Percentiles rank a stretch among this genome's conserved stretches.
Conservation (phyloP, 2,888 invertebrate species). For the Plebejus melissa region DNA sequence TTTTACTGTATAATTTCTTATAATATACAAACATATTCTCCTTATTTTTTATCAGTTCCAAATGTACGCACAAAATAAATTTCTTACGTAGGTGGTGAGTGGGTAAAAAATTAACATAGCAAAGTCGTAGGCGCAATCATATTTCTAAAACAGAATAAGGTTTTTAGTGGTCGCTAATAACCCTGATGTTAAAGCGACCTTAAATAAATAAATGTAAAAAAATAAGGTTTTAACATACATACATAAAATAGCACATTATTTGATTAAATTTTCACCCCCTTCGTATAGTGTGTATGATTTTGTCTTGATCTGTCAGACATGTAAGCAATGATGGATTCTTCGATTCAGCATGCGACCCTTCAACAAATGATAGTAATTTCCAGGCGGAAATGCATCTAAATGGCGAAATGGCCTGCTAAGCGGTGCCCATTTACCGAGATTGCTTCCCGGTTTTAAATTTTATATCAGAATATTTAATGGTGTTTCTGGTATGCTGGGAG, state of each 20-base stretch:
- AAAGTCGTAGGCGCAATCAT: no score
- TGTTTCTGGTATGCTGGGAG: constrained; percentile 37
- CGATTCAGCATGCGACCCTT: constrained; percentile 58
- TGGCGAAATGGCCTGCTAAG: constrained; percentile 72
- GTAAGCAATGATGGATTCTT: constrained; percentile 29
- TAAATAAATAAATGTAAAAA: no score
- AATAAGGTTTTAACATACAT: no score
- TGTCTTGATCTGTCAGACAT: neutral
- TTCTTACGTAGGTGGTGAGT: no score
- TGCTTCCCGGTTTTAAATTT: constrained; percentile 63
- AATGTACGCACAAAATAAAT: no score
- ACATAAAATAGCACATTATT: neutral
- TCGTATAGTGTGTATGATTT: neutral
- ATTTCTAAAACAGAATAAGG: no score
- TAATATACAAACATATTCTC: neutral
- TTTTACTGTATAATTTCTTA: no score
- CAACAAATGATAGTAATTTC: constrained; percentile 74
- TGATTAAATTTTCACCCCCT: neutral
- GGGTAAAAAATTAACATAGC: no score
- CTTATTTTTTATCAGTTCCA: neutral
- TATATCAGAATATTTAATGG: constrained; percentile 49
- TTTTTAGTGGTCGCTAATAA: no score
- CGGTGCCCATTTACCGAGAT: constrained; percentile 66
- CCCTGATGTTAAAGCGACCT: no score
- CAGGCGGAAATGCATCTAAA: constrained; percentile 73